These are phyloP conservation scores for Gortyna flavago DNA, from an alignment of 2,888 invertebrate species.

Conservation along the genomic window DNA sequence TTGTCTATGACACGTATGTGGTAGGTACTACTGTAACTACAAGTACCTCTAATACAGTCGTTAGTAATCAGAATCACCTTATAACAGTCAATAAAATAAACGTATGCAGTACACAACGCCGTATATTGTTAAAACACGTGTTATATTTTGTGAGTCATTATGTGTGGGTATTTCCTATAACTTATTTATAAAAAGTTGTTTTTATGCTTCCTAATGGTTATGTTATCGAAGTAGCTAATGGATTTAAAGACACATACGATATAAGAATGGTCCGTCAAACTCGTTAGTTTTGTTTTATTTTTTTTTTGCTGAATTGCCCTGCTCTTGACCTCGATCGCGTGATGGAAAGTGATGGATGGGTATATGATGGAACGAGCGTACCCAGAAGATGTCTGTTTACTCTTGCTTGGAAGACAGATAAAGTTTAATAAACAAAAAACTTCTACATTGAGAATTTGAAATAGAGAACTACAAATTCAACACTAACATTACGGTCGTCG, in stretches of 20 bases:
- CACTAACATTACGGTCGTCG: neutral
- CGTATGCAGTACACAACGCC: constrained; percentile 26
- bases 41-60: constrained; percentile 31
- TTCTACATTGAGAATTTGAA: too few relatives aligned
- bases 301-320: neutral
- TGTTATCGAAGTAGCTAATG: constrained; percentile 3
- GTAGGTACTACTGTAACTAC: neutral
- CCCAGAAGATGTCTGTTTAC: neutral
- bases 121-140: constrained; percentile 27
- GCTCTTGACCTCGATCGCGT: neutral
- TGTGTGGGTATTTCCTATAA: constrained; percentile 52
- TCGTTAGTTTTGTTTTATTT: too few relatives aligned
- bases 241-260: neutral
- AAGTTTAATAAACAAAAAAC: neutral
- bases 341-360: neutral
- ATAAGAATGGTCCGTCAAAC: neutral
- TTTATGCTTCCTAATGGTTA: constrained; percentile 27
- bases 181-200: constrained; percentile 16
- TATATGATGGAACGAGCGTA: too few relatives aligned
- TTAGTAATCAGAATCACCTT: constrained; percentile 47
- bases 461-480: neutral
- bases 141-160: constrained; percentile 29
- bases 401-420: neutral
- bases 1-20: constrained; percentile 35
- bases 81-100: constrained; percentile 34